Evolutionary conservation across 2,113 vertebrate genomes (phyloP).

Genomic region (Daboia siamensis): DNA sequence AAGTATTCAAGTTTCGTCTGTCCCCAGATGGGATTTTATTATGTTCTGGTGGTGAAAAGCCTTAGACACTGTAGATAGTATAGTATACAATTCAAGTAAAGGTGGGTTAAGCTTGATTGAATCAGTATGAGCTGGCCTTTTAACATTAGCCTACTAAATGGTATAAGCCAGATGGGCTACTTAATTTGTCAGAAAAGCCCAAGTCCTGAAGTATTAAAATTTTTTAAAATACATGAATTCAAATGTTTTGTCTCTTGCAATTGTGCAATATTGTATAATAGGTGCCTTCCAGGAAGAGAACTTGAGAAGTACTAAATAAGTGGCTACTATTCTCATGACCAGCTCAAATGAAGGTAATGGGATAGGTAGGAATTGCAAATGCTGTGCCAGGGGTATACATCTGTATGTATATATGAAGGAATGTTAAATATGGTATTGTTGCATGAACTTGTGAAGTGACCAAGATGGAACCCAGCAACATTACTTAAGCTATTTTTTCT

Average conservation of each 20-base stretch:
- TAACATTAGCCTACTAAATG: not conserved
- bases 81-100: not conserved
- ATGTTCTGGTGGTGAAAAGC: not conserved
- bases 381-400: constrained; percentile 55
- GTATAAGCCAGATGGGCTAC: not conserved
- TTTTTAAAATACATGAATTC: constrained; percentile 29
- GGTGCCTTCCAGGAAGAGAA: constrained; percentile 54
- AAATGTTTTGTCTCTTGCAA: constrained; percentile 53
- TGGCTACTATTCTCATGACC: not conserved
- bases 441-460: constrained; percentile 20
- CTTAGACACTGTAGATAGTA: not conserved
- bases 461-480: not conserved
- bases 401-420: constrained; percentile 48
- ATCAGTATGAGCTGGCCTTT: not conserved
- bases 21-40: not conserved
- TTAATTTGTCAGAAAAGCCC: not conserved
- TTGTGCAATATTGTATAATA: constrained; percentile 34
- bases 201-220: not conserved
- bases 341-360: not conserved
- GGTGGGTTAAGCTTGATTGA: not conserved
- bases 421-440: constrained; percentile 61
- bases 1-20: not conserved
- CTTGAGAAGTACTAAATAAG: not conserved
- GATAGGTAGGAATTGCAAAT: constrained; percentile 36
- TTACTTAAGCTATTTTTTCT: constrained; percentile 5